A percentile compares a stretch with the other conserved stretches of the same genome.
Conservation (phyloP, 1,140 invertebrate genomes). For the Scaptomyza pallida region DNA sequence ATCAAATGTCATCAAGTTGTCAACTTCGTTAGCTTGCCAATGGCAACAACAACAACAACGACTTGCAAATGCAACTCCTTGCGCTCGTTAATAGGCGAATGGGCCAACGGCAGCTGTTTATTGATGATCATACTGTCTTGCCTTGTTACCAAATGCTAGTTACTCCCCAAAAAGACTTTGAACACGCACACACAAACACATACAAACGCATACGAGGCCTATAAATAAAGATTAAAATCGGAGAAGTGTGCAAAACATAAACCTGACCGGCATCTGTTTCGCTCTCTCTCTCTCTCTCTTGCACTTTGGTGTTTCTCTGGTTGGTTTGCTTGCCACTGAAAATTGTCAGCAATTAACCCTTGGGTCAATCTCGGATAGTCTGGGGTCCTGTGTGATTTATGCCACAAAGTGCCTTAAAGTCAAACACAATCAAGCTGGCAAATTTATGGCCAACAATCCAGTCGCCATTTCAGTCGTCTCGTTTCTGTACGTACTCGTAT, state of each 20-base stretch:
- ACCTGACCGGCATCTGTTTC: slow-evolving; percentile 42
- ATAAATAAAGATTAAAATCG: slow-evolving; percentile 81
- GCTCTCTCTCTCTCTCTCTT: background rate
- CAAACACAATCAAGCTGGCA: slow-evolving; percentile 69
- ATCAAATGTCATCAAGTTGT: slow-evolving; percentile 83
- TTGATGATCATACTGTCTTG: slow-evolving; percentile 69
- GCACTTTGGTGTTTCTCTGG: background rate
- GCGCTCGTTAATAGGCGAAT: slow-evolving; percentile 50
- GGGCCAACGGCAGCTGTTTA: slow-evolving; percentile 61
- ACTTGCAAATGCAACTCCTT: slow-evolving; percentile 58
- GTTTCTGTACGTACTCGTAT: background rate
- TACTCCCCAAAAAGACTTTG: slow-evolving; percentile 59
- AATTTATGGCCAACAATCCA: slow-evolving; percentile 47
- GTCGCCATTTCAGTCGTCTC: slow-evolving; percentile 9
- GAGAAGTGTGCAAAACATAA: slow-evolving; percentile 50
- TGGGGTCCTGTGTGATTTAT: slow-evolving; percentile 73
- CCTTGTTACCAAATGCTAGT: slow-evolving; percentile 68
- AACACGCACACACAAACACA: slow-evolving; percentile 33
- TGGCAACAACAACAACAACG: slow-evolving; percentile 44
- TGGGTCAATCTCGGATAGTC: slow-evolving; percentile 52
- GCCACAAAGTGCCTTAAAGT: slow-evolving; percentile 65
- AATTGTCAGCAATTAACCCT: slow-evolving; percentile 81
- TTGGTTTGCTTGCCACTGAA: slow-evolving; percentile 39
- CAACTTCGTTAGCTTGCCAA: slow-evolving; percentile 80
- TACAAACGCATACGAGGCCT: slow-evolving; percentile 38